These are phyloP conservation scores for Ceratotherium simum DNA, from an alignment of 2,113 vertebrate genomes.

Conservation along the genomic window DNA sequence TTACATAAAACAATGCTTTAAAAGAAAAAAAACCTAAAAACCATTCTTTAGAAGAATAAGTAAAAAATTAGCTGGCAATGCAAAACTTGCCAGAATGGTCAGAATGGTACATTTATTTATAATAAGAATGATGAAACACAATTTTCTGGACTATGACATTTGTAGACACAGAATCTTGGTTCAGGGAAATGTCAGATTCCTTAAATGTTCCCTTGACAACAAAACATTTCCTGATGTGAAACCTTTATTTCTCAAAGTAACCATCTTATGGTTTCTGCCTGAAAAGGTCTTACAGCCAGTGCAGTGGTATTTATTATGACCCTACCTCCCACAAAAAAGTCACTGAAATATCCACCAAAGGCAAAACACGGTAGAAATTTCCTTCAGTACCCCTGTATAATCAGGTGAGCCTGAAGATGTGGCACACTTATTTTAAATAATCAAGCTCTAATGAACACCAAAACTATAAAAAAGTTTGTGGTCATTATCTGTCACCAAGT, in stretches of 20 bases:
- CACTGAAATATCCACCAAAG: neutral
- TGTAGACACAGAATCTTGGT: conserved; percentile 44
- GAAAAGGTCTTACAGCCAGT: conserved; percentile 21
- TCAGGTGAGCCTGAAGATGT: neutral
- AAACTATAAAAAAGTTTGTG: neutral
- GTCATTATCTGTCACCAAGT: neutral
- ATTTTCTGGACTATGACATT: conserved; percentile 60
- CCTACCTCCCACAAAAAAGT: neutral
- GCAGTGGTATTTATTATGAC: neutral
- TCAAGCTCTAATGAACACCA: neutral
- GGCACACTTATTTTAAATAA: neutral
- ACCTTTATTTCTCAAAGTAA: conserved; percentile 54
- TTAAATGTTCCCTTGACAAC: conserved; percentile 43
- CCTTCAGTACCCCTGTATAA: neutral
- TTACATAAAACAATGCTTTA: neutral
- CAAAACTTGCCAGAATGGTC: neutral
- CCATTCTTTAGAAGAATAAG: neutral
- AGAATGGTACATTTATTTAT: conserved; percentile 16
- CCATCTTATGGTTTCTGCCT: neutral
- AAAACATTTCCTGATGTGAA: conserved; percentile 65
- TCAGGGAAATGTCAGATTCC: conserved; percentile 67
- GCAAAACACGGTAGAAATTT: neutral
- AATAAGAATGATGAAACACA: neutral
- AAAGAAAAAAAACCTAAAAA: neutral
- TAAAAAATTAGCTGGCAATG: conserved; percentile 10